Evolutionary conservation across 2,113 vertebrate species (phyloP).

Genomic region (Gallinago paraguaiae): DNA sequence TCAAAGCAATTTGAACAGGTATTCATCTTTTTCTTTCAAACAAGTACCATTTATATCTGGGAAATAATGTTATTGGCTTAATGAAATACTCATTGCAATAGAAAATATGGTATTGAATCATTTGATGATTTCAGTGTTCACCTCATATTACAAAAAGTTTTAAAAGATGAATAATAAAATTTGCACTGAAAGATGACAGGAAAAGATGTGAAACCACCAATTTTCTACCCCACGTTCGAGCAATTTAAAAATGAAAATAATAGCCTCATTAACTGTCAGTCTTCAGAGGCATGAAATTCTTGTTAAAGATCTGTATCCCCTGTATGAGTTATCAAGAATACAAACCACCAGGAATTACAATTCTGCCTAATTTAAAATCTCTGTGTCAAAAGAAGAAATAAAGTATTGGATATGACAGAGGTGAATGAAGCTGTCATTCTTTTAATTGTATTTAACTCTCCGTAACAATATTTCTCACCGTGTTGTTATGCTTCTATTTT

Average conservation of each 20-base stretch:
- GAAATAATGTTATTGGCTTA: constrained; percentile 7
- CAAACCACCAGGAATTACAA: constrained; percentile 45
- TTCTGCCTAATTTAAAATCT: constrained; percentile 67
- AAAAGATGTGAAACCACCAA: constrained; percentile 23
- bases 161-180: constrained; percentile 27
- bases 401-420: constrained; percentile 78
- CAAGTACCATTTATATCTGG: neutral
- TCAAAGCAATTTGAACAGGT: neutral
- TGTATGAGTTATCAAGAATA: constrained; percentile 29
- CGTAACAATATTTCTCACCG: constrained; percentile 71
- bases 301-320: constrained; percentile 49
- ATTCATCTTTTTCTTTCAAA: neutral
- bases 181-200: neutral
- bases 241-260: constrained; percentile 68
- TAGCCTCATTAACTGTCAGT: constrained; percentile 57
- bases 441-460: constrained; percentile 86
- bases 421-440: constrained; percentile 81
- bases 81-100: neutral
- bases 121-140: neutral
- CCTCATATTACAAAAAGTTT: neutral
- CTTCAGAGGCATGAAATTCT: constrained; percentile 53
- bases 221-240: neutral
- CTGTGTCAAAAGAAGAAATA: constrained; percentile 71
- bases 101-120: neutral
- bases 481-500: constrained; percentile 31